Conservation (phyloP, 2,888 invertebrate genomes). For the Holacanthella duospinosa region DNA sequence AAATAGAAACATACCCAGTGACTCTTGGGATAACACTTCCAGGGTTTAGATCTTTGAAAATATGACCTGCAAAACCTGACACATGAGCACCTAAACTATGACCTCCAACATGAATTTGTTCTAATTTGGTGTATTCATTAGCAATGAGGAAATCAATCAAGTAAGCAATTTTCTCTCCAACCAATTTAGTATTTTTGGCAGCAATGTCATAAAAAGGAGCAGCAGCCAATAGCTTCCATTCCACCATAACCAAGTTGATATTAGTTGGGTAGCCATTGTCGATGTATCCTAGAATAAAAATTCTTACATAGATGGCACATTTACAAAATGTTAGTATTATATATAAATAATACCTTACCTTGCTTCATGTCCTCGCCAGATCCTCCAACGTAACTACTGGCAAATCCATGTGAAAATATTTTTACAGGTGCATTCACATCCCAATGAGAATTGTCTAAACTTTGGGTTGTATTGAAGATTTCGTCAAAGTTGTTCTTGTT, state of each 20-base stretch:
- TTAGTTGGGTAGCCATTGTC: neutral
- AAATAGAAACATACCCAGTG: conserved; percentile 25
- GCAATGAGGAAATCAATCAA: conserved; percentile 53
- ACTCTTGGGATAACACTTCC: conserved; percentile 39
- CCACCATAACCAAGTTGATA: conserved; percentile 46
- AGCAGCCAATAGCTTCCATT: conserved; percentile 50
- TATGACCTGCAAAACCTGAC: conserved; percentile 53
- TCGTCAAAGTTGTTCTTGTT: neutral
- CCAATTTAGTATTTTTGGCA: conserved; percentile 51
- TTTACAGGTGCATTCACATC: conserved; percentile 20
- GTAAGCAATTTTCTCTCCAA: conserved; percentile 50
- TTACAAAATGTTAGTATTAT: neutral
- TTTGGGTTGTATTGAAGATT: conserved; percentile 11
- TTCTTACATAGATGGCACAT: neutral
- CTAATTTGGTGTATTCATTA: conserved; percentile 47
- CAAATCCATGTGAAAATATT: conserved; percentile 32
- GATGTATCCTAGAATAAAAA: neutral
- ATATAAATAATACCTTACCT: conserved; percentile 11
- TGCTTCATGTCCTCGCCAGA: conserved; percentile 17
- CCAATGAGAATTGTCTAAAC: conserved; percentile 16
- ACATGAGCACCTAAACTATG: conserved; percentile 56
- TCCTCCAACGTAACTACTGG: conserved; percentile 18
- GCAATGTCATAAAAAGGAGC: conserved; percentile 55
- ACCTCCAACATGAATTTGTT: conserved; percentile 51
- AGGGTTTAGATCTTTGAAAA: conserved; percentile 48